These are phyloP conservation scores for Steinernema carpocapsae DNA, from an alignment of 2,888 invertebrate species.

Conservation along the genomic window DNA sequence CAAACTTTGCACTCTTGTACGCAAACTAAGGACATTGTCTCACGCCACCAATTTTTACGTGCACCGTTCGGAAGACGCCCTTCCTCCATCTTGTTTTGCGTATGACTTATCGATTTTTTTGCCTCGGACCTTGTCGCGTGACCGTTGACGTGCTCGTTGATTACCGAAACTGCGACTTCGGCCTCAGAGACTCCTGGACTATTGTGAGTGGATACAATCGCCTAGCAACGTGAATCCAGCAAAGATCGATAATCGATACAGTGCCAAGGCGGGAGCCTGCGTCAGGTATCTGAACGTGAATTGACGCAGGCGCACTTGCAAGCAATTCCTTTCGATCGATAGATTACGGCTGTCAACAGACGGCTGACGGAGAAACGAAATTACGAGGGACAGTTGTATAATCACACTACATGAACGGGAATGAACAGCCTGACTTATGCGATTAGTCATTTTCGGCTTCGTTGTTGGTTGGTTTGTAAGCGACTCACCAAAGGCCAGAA, in stretches of 20 bases:
- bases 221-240: not conserved
- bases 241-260: slow-evolving; percentile 24
- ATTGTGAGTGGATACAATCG: not conserved
- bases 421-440: too few relatives aligned
- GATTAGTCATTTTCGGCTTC: too few relatives aligned
- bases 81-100: slow-evolving; percentile 14
- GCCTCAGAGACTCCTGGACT: not conserved
- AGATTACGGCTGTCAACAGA: slow-evolving; percentile 14
- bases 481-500: too few relatives aligned
- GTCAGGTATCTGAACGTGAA: not conserved
- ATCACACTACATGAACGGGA: not conserved
- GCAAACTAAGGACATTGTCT: too few relatives aligned
- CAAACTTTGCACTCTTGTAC: too few relatives aligned
- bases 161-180: not conserved
- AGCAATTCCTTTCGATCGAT: slow-evolving; percentile 8
- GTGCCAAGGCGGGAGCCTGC: not conserved
- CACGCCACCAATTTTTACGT: not conserved
- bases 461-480: too few relatives aligned
- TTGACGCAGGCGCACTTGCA: not conserved
- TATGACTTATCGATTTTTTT: slow-evolving; percentile 19
- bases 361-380: not conserved
- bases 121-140: slow-evolving; percentile 34
- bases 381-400: slow-evolving; percentile 5
- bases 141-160: not conserved
- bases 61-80: not conserved